These are phyloP conservation scores for Syngnathus acus DNA, from an alignment of 2,797 vertebrate species.

Conservation along the genomic window DNA sequence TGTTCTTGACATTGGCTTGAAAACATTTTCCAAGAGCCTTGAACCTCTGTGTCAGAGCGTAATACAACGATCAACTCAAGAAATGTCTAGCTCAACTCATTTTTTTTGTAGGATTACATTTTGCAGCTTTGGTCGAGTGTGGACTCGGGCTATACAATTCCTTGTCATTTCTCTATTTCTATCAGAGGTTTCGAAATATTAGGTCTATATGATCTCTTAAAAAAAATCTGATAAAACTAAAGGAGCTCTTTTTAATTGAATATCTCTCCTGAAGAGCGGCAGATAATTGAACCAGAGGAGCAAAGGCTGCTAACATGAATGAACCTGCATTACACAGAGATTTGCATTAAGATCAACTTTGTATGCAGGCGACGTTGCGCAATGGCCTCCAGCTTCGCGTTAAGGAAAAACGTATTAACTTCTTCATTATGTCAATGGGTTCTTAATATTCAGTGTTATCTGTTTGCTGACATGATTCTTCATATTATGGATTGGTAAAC, in stretches of 20 bases:
- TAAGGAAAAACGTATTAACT: constrained; percentile 57
- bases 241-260: constrained; percentile 52
- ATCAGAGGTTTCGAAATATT: background rate
- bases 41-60: background rate
- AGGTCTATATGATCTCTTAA: background rate
- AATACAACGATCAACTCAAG: background rate
- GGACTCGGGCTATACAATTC: no score
- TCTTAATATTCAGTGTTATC: constrained; percentile 35
- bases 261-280: constrained; percentile 47
- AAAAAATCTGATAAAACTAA: constrained; percentile 43
- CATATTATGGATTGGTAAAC: constrained; percentile 2
- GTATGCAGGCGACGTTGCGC: constrained; percentile 50
- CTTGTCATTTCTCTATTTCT: background rate
- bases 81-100: background rate
- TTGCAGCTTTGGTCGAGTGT: background rate
- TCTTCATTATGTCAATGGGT: constrained; percentile 57
- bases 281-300: constrained; percentile 58
- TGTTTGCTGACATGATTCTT: constrained; percentile 48
- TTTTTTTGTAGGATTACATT: background rate
- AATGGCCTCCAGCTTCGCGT: constrained; percentile 46
- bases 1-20: background rate
- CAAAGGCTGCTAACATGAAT: constrained; percentile 52
- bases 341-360: constrained; percentile 67
- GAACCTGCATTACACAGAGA: constrained; percentile 59
- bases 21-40: background rate